Evolutionary conservation across 2,888 invertebrate species (phyloP), one percentile per base, ranked within the genome.

Genomic region (Epistrophella euchroma): DNA sequence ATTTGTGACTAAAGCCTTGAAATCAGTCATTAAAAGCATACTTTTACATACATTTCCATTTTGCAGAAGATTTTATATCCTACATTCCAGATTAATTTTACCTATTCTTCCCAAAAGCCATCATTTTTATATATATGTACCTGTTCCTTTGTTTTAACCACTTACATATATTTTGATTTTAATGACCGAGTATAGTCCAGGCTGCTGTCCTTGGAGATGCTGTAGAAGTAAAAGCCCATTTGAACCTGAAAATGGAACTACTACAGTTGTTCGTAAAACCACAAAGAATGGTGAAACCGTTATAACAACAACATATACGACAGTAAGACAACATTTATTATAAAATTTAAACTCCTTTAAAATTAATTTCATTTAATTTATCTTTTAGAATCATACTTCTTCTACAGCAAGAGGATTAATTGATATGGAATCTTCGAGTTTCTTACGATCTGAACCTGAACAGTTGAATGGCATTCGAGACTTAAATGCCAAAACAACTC

Each of bases 221-320:
- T 32, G 43, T 25, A 43, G 75, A 15, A 22, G 45, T 13, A 60
- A 50, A 5, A n/a, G n/a, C n/a, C 15, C 19, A 37, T 2, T 15
- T 28, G 25, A n/a, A 15, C 3, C 9, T 56, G 17, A 56, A 56
- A 11, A 56, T 35, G 37, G 19, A 25, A 66, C 66, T 15, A 70
- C 28, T 1, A 68, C 32, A 52, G n/a, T 52, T 43, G 74, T 80
- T 25, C 47, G 17, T 40, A 73, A 72, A 13, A 58, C 15, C 10
- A 55, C 40, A n/a, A 37, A 6, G 15, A 68, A 68, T 68, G 74
- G 74, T 52, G 10, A 43, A 60, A 43, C 10, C 5, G 6, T 32
- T 28, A 37, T 13, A 22, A 80, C 79, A 28, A 37, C 37, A 22
- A 80, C 79, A 19, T 68, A 58, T 13, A 64, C 45, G 7, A 71